These are phyloP conservation scores for Chelmon rostratus DNA, from an alignment of 2,797 vertebrate genomes.

Conservation along the genomic window DNA sequence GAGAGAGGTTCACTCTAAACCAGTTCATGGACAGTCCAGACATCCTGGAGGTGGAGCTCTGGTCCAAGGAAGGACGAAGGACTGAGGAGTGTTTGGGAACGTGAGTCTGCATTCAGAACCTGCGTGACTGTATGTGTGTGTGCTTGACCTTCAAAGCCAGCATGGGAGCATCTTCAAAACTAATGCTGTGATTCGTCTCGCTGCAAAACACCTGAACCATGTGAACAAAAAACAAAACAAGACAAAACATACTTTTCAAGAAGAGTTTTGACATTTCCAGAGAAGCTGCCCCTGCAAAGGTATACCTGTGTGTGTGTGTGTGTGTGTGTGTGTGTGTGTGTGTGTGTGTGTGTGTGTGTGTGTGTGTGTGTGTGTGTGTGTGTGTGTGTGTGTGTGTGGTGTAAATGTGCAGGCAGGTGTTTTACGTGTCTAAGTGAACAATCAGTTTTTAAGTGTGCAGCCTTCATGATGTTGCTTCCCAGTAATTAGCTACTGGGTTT, in stretches of 20 bases:
- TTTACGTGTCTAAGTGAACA: background rate
- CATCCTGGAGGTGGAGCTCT: conserved; percentile 93
- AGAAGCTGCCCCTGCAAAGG: background rate
- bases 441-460: background rate
- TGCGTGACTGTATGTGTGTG: background rate
- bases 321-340: too few relatives aligned
- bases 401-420: background rate
- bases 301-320: too few relatives aligned
- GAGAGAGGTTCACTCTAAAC: conserved; percentile 96
- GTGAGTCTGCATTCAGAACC: conserved; percentile 84
- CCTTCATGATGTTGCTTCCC: background rate
- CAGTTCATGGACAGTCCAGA: conserved; percentile 90
- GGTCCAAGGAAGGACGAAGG: conserved; percentile 91
- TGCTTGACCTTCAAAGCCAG: background rate
- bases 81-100: conserved; percentile 89
- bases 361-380: too few relatives aligned
- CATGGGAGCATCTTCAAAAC: background rate
- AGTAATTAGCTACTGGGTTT: background rate
- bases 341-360: too few relatives aligned
- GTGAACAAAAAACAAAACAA: background rate
- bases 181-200: background rate
- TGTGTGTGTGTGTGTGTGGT: background rate
- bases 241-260: background rate
- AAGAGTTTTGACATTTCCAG: background rate
- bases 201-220: background rate